These are phyloP conservation scores for Panagrolaimus sp. DNA, from an alignment of 1,140 invertebrate genomes.

Conservation along the genomic window DNA sequence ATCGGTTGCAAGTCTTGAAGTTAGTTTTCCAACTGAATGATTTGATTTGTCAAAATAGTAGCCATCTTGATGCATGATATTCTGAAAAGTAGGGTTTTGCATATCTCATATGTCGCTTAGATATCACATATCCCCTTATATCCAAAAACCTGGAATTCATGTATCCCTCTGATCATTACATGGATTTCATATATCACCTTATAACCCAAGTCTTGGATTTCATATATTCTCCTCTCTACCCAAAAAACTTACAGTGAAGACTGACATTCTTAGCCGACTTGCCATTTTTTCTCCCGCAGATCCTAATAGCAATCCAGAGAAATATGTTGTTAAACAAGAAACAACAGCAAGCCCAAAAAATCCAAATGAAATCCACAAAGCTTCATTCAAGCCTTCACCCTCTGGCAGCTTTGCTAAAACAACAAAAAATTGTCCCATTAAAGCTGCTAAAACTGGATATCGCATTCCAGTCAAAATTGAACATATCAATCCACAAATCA, in stretches of 20 bases:
- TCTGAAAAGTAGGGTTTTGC: conserved; percentile 21
- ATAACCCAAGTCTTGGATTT: too few species aligned
- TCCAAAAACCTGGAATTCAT: too few species aligned
- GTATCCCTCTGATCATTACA: too few species aligned
- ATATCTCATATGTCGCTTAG: too few species aligned
- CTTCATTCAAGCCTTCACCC: not conserved
- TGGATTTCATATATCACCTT: too few species aligned
- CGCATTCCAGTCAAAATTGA: not conserved
- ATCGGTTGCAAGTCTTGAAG: conserved; percentile 62
- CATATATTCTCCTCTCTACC: too few species aligned
- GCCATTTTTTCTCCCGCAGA: conserved; percentile 38
- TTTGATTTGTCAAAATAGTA: conserved; percentile 61
- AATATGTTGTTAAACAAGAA: conserved; percentile 39
- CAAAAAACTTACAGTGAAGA: conserved; percentile 4
- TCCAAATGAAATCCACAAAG: conserved; percentile 27
- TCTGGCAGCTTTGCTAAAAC: conserved; percentile 5
- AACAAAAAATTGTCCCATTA: conserved; percentile 52
- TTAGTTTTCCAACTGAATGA: conserved; percentile 61
- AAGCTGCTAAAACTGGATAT: conserved; percentile 48
- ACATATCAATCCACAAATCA: conserved; percentile 9
- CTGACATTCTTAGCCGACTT: conserved; percentile 26
- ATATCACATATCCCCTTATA: too few species aligned
- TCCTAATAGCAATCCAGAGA: conserved; percentile 30
- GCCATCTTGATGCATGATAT: conserved; percentile 62
- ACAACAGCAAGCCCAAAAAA: conserved; percentile 29